phyloP scores from a whole-genome alignment of 2,797 vertebrate genomes.

The Poecilia gillii region DNA sequence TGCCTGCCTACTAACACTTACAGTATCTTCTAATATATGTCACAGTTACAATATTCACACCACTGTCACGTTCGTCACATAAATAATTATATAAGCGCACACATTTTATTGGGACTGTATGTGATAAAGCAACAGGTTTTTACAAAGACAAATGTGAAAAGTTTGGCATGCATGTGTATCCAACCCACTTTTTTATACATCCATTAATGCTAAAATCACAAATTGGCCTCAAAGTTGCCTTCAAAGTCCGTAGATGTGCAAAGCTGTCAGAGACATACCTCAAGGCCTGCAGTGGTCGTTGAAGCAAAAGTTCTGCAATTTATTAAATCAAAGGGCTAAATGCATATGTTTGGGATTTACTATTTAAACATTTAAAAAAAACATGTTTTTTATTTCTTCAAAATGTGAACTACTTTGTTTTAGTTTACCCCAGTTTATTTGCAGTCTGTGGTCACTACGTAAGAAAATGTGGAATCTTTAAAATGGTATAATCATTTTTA shows the following conservation, averaged over 20 bases:
- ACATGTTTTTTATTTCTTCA: not conserved
- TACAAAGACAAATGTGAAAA: not conserved
- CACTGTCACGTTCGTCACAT: not conserved
- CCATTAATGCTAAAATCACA: not conserved
- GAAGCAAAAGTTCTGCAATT: not conserved
- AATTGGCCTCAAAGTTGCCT: not conserved
- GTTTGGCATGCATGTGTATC: not conserved
- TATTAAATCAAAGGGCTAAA: not conserved
- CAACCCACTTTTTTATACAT: not conserved
- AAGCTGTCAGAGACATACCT: not conserved
- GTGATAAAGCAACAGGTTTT: not conserved
- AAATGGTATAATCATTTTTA: not conserved
- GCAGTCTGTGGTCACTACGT: not conserved
- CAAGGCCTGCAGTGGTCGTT: not conserved
- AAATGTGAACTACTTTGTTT: not conserved
- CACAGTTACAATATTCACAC: not conserved
- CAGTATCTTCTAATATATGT: not conserved
- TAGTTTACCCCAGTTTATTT: not conserved
- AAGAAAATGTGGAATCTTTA: not conserved
- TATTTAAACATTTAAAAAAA: not conserved
- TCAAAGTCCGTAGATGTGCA: not conserved
- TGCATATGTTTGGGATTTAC: not conserved
- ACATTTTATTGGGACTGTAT: not conserved
- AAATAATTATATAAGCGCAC: not conserved
- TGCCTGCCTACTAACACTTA: constrained; percentile 34